Conservation (phyloP, 2,888 invertebrate species). For the Diarsia rubi region DNA sequence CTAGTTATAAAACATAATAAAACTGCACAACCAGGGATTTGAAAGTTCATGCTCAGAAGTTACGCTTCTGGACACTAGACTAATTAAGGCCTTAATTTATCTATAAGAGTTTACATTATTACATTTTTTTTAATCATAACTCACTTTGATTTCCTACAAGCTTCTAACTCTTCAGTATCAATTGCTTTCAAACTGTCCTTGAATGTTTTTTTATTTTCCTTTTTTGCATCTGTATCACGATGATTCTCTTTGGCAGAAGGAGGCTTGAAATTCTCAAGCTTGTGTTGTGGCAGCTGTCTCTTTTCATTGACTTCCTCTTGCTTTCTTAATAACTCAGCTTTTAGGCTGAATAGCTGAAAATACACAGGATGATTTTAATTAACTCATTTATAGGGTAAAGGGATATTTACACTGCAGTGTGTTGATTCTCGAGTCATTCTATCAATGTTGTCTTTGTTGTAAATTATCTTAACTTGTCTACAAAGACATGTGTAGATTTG, state of each 20-base stretch:
- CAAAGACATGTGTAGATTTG: not conserved
- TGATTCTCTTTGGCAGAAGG: conserved; percentile 81
- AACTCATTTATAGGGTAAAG: no score
- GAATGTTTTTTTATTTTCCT: conserved; percentile 76
- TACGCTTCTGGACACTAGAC: no score
- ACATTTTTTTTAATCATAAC: conserved; percentile 31
- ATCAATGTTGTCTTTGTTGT: no score
- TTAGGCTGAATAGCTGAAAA: conserved; percentile 93
- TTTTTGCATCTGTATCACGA: conserved; percentile 79
- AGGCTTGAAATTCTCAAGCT: conserved; percentile 89
- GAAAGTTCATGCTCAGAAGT: no score
- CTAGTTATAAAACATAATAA: no score
- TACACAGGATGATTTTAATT: not conserved
- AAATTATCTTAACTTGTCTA: no score
- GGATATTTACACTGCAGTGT: not conserved
- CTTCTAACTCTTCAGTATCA: conserved; percentile 87
- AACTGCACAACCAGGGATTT: no score
- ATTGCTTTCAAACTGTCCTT: conserved; percentile 81
- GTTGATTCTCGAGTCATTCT: not conserved
- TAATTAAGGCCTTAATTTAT: no score
- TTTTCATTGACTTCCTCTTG: conserved; percentile 95
- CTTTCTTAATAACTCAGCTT: conserved; percentile 97
- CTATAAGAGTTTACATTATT: not conserved
- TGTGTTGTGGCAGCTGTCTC: conserved; percentile 90
- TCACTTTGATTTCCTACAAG: conserved; percentile 85